Evolutionary conservation across 2,888 invertebrate genomes (phyloP), one percentile per base, ranked within the genome.

Genomic region (Allacma fusca): DNA sequence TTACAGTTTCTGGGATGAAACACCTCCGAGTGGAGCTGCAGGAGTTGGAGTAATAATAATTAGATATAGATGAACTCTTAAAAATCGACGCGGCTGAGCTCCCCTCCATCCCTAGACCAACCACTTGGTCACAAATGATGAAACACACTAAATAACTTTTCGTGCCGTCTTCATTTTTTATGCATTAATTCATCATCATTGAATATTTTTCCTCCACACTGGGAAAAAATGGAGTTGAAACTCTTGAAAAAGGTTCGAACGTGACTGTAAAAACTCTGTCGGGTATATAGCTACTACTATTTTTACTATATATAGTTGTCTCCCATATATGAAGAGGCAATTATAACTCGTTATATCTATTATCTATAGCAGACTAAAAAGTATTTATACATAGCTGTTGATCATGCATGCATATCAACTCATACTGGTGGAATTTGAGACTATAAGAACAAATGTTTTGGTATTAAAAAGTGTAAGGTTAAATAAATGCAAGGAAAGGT

Each of bases 51-150:
- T n/a, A n/a, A n/a, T n/a, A n/a, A n/a, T n/a, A n/a, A n/a, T n/a
- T 16, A 50, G 2, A 50, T 5, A 19, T 16, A 50, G 50, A 50
- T 16, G 2, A 50, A 50, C 2, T n/a, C 50, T 50, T 5, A 50
- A 50, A 50, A 12, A 19, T 50, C 50, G 19, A 50, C 50, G 4
- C 50, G 19, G 50, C 50, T 50, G 50, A 50, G n/a, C n/a, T 50
- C n/a, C n/a, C n/a, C 50, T n/a, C n/a, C 19, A 50, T 16, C n/a
- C 50, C 16, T 50, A 9, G 9, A n/a, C 50, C 50, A 16, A 50
- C 50, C 50, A 50, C 50, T 50, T 50, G 50, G 50, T 50, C 50
- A 50, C 50, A 50, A 50, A 4, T n/a, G 50, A 50, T 50, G 50
- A 16, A 50, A n/a, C 50, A 50, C 50, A 16, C 50, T 50, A 50